phyloP scores from a whole-genome alignment of 2,888 invertebrate species.

The Eristalis intricaria region DNA sequence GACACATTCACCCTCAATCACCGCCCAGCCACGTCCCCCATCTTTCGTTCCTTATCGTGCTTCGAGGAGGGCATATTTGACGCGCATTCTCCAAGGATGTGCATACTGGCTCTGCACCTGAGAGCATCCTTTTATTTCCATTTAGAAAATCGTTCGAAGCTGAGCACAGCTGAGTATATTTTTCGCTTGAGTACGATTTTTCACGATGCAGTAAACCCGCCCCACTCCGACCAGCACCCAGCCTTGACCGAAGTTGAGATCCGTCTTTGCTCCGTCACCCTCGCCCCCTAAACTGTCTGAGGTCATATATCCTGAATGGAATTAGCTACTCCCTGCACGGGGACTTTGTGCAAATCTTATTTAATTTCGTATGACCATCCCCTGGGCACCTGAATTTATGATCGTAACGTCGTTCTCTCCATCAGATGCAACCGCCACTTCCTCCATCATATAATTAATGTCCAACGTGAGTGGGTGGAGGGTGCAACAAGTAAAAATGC shows the following conservation, averaged over 20 bases:
- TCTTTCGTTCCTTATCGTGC: neutral
- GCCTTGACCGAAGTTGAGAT: neutral
- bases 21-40: neutral
- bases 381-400: constrained; percentile 54
- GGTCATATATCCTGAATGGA: constrained; percentile 11
- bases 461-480: neutral
- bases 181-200: neutral
- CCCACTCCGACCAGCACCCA: too few relatives aligned
- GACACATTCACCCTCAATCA: constrained; percentile 13
- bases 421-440: constrained; percentile 20
- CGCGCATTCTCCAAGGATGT: constrained; percentile 33
- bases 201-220: neutral
- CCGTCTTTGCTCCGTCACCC: neutral
- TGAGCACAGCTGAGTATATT: neutral
- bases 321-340: constrained; percentile 21
- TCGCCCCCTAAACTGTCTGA: constrained; percentile 9
- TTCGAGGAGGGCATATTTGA: constrained; percentile 18
- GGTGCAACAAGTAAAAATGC: neutral
- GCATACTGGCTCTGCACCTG: constrained; percentile 3
- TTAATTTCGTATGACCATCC: constrained; percentile 53
- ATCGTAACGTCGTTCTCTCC: constrained; percentile 42
- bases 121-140: neutral
- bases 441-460: constrained; percentile 56
- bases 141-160: neutral
- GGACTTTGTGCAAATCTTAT: constrained; percentile 47